Percentiles rank a stretch among this genome's conserved stretches.
Conservation (phyloP, 2,113 vertebrate species). For the Aepyceros melampus region DNA sequence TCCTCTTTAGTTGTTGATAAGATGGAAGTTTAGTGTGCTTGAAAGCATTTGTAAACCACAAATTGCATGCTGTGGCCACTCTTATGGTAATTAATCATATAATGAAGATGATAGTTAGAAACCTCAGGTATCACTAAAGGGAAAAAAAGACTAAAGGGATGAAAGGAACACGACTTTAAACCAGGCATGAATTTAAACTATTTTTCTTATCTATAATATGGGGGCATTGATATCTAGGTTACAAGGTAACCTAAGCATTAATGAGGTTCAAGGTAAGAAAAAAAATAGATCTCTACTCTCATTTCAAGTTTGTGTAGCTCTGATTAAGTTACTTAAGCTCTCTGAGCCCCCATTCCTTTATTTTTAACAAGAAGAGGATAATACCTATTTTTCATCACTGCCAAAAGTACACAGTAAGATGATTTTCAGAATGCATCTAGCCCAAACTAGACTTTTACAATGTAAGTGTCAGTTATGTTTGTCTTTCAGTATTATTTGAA, state of each 20-base stretch:
- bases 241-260: background rate
- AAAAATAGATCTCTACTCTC: background rate
- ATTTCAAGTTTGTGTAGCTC: background rate
- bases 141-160: background rate
- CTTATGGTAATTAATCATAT: background rate
- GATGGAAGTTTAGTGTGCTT: background rate
- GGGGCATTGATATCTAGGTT: background rate
- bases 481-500: background rate
- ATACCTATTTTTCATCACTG: background rate
- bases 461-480: background rate
- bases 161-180: background rate
- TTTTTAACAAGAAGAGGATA: background rate
- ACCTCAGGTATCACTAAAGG: background rate
- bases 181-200: background rate
- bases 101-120: background rate
- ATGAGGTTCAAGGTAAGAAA: background rate
- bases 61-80: background rate
- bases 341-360: background rate
- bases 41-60: background rate
- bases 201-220: background rate
- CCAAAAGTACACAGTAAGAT: background rate
- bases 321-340: background rate
- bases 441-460: background rate
- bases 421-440: background rate
- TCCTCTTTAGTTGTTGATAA: background rate